phyloP scores from a whole-genome alignment of 1,140 invertebrate species.

The Trichogramma pretiosum region DNA sequence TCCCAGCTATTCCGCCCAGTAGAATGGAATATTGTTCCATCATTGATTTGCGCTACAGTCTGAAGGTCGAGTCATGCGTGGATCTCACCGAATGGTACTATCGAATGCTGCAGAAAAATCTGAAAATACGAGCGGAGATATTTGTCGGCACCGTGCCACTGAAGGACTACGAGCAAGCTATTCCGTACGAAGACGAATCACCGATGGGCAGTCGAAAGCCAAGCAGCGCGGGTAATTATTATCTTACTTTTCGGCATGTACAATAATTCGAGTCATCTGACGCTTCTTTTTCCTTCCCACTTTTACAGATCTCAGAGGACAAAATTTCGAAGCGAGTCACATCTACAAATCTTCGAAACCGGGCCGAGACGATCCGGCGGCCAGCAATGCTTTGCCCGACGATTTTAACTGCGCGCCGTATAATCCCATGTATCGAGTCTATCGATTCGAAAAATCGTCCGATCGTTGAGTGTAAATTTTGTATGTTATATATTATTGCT shows the following conservation, averaged over 20 bases:
- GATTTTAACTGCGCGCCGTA: conserved; percentile 25
- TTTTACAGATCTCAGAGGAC: neutral
- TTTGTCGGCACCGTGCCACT: conserved; percentile 30
- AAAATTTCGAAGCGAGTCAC: conserved; percentile 26
- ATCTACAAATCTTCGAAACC: conserved; percentile 36
- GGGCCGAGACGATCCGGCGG: conserved; percentile 32
- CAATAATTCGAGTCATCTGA: neutral
- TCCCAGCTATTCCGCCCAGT: conserved; percentile 31
- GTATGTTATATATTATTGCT: too few species aligned
- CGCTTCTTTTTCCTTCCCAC: neutral
- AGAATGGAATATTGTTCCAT: conserved; percentile 27
- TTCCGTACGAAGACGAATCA: neutral
- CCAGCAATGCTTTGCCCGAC: conserved; percentile 27
- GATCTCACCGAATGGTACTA: conserved; percentile 35
- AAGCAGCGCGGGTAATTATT: neutral
- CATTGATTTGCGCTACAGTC: conserved; percentile 27
- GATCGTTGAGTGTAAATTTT: too few species aligned
- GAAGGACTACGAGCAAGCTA: conserved; percentile 26
- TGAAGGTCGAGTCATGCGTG: conserved; percentile 31
- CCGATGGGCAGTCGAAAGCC: neutral
- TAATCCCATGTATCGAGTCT: conserved; percentile 33
- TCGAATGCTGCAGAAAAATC: conserved; percentile 33
- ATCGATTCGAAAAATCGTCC: conserved; percentile 26
- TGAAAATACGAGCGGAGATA: conserved; percentile 28
- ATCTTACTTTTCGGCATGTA: neutral